Percentiles rank a stretch among this genome's conserved stretches.
These are phyloP conservation scores for Apocrypta bakeri DNA, from an alignment of 1,140 invertebrate genomes.

Conservation along the genomic window DNA sequence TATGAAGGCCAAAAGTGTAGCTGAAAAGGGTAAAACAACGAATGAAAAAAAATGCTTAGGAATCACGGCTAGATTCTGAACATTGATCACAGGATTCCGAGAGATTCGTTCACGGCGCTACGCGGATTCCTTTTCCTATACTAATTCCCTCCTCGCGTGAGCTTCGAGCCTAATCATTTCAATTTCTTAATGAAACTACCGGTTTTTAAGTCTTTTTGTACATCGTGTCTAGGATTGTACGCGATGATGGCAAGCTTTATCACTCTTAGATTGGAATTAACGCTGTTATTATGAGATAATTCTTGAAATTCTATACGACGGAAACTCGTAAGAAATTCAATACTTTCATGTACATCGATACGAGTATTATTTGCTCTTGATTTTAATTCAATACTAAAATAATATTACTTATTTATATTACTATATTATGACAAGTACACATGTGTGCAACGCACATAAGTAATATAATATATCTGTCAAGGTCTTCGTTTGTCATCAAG, in stretches of 20 bases:
- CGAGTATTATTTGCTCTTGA: too few species aligned
- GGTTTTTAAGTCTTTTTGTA: neutral
- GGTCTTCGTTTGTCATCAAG: too few species aligned
- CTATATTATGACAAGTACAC: too few species aligned
- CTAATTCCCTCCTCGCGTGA: slow-evolving; percentile 6
- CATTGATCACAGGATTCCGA: slow-evolving; percentile 16
- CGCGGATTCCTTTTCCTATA: neutral
- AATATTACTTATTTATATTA: too few species aligned
- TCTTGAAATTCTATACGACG: too few species aligned
- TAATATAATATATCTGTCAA: too few species aligned
- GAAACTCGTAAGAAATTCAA: too few species aligned
- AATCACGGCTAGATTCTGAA: slow-evolving; percentile 4
- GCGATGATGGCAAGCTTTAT: neutral
- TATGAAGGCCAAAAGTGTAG: neutral
- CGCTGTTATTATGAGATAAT: too few species aligned
- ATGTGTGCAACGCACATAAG: too few species aligned
- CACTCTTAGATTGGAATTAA: too few species aligned
- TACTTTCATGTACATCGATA: too few species aligned
- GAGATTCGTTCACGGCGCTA: neutral
- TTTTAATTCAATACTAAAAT: too few species aligned
- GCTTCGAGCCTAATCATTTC: slow-evolving; percentile 19
- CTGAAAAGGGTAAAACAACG: neutral
- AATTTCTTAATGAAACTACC: neutral
- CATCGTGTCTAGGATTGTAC: neutral
- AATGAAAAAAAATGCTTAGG: neutral